Evolutionary conservation across 2,797 vertebrate species (phyloP), one percentile per base, ranked within the genome.

Genomic region (Triplophysa bombifrons): DNA sequence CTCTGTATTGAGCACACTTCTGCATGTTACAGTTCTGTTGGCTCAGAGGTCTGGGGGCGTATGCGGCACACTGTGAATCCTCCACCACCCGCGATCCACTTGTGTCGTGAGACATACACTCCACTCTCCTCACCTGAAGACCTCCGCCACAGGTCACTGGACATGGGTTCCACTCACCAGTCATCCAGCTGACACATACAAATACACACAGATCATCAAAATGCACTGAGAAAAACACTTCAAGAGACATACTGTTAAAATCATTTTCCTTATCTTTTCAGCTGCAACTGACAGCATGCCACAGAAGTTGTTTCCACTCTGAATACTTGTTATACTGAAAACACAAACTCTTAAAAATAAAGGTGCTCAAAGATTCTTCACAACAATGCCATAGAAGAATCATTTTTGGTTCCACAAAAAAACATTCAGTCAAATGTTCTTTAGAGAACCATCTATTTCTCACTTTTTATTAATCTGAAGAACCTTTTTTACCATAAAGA

Each of bases 61-160:
- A 94, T 25, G 93, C 85, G 0, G 93, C 90, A 22, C 98, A 99
- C 67, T 92, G 67, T 0, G 90, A 71, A 0, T 96, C 94, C 19
- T 96, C 93, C 3, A 93, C 88, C 20, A 94, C 93, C 0, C 93
- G 94, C 19, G 89, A 81, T 6, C 94, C 93, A 0, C 90, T 85
- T 0, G 91, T 93, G 0, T 96, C 93, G 0, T 94, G 93, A 0
- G 88, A 91, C 61, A 94, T 0, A 0, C 98, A 99, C 90, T 95
- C 95, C 83, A 99, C 94, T 0, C 89, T 92, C 76, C 98, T 95
- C 5, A 92, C 88, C 93, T 98, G 98, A 65, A 90, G 93, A 76
- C 97, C 98, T 0, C 96, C 92, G 0, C 96, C 96, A 0, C 98
- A 99, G 30, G 93, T 91, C 19, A 92, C 94, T 0, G 97, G 96